A percentile compares a stretch with the other conserved stretches of the same genome.
Evolutionary conservation across 2,113 vertebrate genomes (phyloP).

Genomic region (Lophura nycthemera): DNA sequence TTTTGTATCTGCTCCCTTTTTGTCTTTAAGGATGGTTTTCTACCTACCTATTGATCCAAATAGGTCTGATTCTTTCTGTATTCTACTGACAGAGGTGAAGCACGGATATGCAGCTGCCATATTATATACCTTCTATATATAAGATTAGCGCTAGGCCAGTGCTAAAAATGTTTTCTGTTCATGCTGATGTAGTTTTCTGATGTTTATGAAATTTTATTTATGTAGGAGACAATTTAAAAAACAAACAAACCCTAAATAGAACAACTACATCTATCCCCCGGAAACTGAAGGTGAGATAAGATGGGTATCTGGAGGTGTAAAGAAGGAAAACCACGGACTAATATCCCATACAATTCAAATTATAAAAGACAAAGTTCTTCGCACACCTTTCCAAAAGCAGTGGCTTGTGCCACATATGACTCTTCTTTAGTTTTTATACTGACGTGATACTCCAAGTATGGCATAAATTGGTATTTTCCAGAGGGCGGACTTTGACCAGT

Average conservation of each 20-base stretch:
- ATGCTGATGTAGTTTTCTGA: not conserved
- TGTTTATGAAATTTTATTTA: not conserved
- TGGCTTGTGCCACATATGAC: too few species aligned
- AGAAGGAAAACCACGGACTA: not conserved
- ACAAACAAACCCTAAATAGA: not conserved
- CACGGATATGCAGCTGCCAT: not conserved
- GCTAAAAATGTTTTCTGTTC: not conserved
- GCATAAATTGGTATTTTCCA: not conserved
- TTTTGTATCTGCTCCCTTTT: not conserved
- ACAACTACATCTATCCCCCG: not conserved
- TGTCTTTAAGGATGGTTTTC: not conserved
- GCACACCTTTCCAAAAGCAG: not conserved
- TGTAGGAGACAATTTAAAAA: not conserved
- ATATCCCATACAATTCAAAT: not conserved
- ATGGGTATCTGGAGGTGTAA: not conserved
- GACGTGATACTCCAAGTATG: not conserved
- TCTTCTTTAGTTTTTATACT: not conserved
- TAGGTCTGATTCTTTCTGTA: not conserved
- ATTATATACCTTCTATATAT: rapidly evolving
- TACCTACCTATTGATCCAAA: not conserved
- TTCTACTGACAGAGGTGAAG: not conserved
- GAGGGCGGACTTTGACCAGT: too few species aligned
- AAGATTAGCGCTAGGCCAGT: not conserved
- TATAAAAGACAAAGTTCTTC: not conserved
- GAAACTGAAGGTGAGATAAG: not conserved